Evolutionary conservation across 2,113 vertebrate genomes (phyloP), one percentile per base, ranked within the genome.

Genomic region (Gallinago paraguaiae): DNA sequence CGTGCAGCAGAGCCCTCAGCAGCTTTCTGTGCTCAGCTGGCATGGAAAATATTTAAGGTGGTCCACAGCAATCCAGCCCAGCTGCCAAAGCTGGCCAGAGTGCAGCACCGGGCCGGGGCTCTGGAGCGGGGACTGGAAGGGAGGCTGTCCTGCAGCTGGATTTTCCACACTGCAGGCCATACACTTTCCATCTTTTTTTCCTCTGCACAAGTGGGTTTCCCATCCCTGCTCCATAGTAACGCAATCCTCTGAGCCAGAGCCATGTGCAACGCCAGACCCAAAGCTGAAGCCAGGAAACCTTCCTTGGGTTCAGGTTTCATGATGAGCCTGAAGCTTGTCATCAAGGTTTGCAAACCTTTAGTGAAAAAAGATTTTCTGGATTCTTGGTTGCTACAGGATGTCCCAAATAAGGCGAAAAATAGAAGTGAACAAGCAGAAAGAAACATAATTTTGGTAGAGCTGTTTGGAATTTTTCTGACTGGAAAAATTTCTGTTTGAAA

Each of bases 1-100:
- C 68, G 81, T 90, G 25, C 79, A 59, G 95, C 92, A 89, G 77
- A 95, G 96, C 94, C 92, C 93, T 80, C 91, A 86, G 93, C 92
- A 86, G 91, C 92, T 92, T 82, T 90, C 95, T 68, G 89, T 46
- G 80, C 93, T 96, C 71, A 88, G 79, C 90, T 96, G 97, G 96
- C 95, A 95, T 81, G 68, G 88, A 79, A 93, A 95, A 92, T 65
- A 87, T 96, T 97, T 96, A 96, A 97, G 95, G 95, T 93, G 87
- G 96, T 94, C 93, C 90, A 92, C 59, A 53, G 63, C 68, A 81
- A 88, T 83, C 86, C 65, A 88, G 68, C 46, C 83, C 50, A 37
- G 69, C 82, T 92, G 57, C 91, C 80, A 94, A 86, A 82, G 81
- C 76, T 95, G 81, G 68, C 80, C 82, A 95, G 72, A 84, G 68